These are phyloP conservation scores for Augochlorella aurata DNA, from an alignment of 2,888 invertebrate genomes.

Conservation along the genomic window DNA sequence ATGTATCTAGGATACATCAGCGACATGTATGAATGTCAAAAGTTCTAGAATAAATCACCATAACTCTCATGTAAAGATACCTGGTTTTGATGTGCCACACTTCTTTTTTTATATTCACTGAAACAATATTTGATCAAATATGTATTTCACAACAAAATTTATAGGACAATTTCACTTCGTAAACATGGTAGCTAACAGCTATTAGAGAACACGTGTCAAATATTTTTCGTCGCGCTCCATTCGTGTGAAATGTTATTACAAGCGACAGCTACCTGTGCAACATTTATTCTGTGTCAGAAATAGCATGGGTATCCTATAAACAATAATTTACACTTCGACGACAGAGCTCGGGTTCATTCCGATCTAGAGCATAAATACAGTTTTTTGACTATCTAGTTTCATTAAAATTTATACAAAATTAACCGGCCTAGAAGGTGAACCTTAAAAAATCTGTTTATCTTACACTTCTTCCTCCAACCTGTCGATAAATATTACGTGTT, in stretches of 20 bases:
- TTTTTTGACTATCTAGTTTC: too few species aligned
- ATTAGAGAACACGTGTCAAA: background rate
- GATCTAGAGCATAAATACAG: too few species aligned
- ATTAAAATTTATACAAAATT: too few species aligned
- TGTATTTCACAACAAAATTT: background rate
- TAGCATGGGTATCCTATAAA: background rate
- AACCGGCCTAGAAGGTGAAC: too few species aligned
- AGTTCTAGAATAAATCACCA: background rate
- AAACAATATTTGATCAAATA: background rate
- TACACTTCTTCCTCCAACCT: too few species aligned
- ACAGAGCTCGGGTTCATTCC: too few species aligned
- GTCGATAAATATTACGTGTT: too few species aligned
- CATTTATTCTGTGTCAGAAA: background rate
- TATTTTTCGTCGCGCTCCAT: background rate
- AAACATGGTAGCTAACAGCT: background rate
- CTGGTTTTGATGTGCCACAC: background rate
- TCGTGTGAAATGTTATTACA: background rate
- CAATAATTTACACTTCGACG: background rate
- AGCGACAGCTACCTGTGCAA: background rate
- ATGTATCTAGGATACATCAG: too few species aligned
- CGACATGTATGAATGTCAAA: too few species aligned
- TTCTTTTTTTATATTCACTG: background rate
- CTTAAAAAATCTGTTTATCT: too few species aligned
- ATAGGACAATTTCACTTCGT: background rate
- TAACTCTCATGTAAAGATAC: background rate